These are phyloP conservation scores for Listronotus oregonensis DNA, from an alignment of 1,140 invertebrate species.

Conservation along the genomic window DNA sequence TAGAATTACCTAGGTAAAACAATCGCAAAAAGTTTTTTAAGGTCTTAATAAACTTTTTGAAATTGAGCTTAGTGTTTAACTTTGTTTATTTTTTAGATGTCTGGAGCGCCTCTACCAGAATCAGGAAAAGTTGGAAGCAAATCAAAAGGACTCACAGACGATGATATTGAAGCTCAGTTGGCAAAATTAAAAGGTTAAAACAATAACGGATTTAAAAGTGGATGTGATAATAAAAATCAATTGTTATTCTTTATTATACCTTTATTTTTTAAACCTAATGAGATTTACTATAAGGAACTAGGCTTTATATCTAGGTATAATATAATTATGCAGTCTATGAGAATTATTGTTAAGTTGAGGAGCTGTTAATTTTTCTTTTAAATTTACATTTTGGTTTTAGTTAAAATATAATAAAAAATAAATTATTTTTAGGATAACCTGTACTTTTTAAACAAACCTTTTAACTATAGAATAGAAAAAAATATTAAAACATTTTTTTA, in stretches of 20 bases:
- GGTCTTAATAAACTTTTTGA: too few relatives aligned
- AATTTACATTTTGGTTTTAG: too few relatives aligned
- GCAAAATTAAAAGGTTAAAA: conserved; percentile 69
- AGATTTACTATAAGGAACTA: conserved; percentile 4
- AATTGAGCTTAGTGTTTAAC: too few relatives aligned
- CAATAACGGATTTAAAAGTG: conserved; percentile 6
- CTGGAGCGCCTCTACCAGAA: conserved; percentile 53
- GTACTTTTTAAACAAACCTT: too few relatives aligned
- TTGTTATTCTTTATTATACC: conserved; percentile 1
- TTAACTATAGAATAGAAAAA: too few relatives aligned
- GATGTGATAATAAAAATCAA: conserved; percentile 12
- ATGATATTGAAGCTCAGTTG: conserved; percentile 77
- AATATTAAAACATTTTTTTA: too few relatives aligned
- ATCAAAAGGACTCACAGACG: conserved; percentile 63
- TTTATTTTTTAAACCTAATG: conserved; percentile 9
- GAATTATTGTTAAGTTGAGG: not conserved
- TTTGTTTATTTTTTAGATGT: conserved; percentile 59
- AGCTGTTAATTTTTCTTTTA: too few relatives aligned
- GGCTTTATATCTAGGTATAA: too few relatives aligned
- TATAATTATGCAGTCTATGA: not conserved
- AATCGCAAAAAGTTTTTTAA: too few relatives aligned
- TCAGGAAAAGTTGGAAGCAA: conserved; percentile 64
- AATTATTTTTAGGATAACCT: too few relatives aligned
- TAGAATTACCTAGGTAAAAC: too few relatives aligned
- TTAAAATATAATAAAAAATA: too few relatives aligned